Base-by-base conservation (phyloP, 2,797 vertebrate genomes). In the Enteromius radiatus region DNA sequence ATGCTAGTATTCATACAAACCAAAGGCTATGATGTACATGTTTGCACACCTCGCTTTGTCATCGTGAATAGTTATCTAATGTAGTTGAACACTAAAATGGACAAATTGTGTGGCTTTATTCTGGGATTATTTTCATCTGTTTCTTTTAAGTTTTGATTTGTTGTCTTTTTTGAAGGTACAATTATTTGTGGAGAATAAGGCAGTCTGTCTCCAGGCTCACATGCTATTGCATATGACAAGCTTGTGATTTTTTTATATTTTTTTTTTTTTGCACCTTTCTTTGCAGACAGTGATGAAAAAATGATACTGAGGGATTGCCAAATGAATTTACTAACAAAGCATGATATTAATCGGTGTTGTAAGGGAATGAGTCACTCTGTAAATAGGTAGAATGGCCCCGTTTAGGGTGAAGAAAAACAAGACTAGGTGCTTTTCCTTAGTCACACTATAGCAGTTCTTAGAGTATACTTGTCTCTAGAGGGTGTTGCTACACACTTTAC, bases 31-130 rank as follows among this genome's bases (percentile, higher is more conserved):
- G 28, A 54, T 65, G 68, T 87, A 64, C 74, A 82, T 83, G 85
- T 91, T 90, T 91, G 84, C 90, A 88, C 86, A 88, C 85, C 28
- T 8, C 54, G 47, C 71, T 83, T 86, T 84, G 63, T 74, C 75
- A 76, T 64, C 61, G 56, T 67, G 47, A 76, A 71, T 77, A 80
- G 79, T 81, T 86, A 82, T 81, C 47, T 84, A 86, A 81, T 88
- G 86, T 88, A 90, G 85, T 85, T 86, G 87, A 82, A 90, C 90
- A 90, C 90, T 91, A 91, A 90, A 85, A 31, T 76, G 74, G 75
- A 23, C 74, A 68, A 52, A 69, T 75, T 36, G 45, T 84, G 80
- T 68, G 12, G 69, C 81, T 61, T 82, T 76, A 69, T 87, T 77
- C 52, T 71, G 75, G 69, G 54, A 52, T 45, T 85, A 59, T 70